These are phyloP conservation scores for Actinernus sp. DNA, from an alignment of 92 coral and sea anemone species.

Conservation along the genomic window DNA sequence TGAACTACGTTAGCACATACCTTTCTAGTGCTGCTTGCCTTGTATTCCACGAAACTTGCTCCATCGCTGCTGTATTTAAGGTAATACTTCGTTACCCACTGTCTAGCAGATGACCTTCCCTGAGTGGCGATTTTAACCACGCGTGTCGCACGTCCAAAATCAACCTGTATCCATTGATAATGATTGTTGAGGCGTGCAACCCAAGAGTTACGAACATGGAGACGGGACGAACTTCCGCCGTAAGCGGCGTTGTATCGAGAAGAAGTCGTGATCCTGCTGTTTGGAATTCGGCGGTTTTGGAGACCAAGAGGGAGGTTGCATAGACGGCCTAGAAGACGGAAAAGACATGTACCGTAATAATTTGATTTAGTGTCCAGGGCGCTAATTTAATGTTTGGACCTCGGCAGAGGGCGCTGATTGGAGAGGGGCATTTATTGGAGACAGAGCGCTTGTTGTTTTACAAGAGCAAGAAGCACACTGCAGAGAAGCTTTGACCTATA, in stretches of 20 bases:
- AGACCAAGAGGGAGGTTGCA: constrained; percentile 45
- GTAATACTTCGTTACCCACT: constrained; percentile 53
- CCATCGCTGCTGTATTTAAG: constrained; percentile 54
- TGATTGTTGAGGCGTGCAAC: constrained; percentile 55
- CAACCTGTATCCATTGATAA: constrained; percentile 79
- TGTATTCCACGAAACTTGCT: constrained; percentile 47
- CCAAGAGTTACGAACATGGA: constrained; percentile 69
- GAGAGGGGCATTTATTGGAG: too few relatives aligned
- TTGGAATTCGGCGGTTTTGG: constrained; percentile 19
- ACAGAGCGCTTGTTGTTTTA: too few relatives aligned
- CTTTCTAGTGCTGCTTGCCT: constrained; percentile 50
- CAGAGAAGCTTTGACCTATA: too few relatives aligned
- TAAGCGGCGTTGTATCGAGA: not conserved
- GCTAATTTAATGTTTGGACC: too few relatives aligned
- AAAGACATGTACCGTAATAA: too few relatives aligned
- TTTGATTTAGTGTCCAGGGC: too few relatives aligned
- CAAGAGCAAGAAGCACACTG: too few relatives aligned
- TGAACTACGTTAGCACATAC: constrained; percentile 24
- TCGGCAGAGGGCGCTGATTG: too few relatives aligned
- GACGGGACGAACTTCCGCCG: constrained; percentile 10
- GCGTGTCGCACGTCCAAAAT: constrained; percentile 67
- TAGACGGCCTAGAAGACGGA: constrained; percentile 40
- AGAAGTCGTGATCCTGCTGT: constrained; percentile 27
- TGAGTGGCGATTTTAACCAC: constrained; percentile 52
- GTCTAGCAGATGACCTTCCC: constrained; percentile 32